A percentile compares a stretch with the other conserved stretches of the same genome.
Conservation (phyloP, 2,113 vertebrate genomes). For the Cyanoramphus novaezelandiae region DNA sequence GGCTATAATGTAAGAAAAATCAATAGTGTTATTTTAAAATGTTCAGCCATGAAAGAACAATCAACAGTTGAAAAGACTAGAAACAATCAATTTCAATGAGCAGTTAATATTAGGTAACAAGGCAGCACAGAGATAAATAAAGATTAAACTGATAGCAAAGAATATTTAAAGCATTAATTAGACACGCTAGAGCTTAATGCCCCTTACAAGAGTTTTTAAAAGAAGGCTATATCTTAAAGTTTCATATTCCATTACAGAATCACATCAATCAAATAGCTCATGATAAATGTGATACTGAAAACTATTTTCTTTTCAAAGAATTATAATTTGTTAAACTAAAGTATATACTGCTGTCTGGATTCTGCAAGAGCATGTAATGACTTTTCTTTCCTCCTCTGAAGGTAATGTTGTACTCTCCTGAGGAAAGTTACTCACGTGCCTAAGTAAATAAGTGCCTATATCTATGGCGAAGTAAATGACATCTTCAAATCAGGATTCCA, state of each 20-base stretch:
- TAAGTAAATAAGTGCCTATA: neutral
- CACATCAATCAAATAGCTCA: neutral
- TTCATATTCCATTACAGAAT: conserved; percentile 24
- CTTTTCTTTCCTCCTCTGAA: neutral
- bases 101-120: conserved; percentile 28
- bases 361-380: neutral
- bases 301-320: neutral
- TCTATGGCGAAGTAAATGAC: neutral
- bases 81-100: conserved; percentile 29
- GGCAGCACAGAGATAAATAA: neutral
- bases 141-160: conserved; percentile 22
- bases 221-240: neutral
- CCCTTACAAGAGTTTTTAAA: conserved; percentile 9
- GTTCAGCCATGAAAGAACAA: conserved; percentile 38
- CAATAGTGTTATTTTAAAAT: conserved; percentile 44
- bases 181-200: neutral
- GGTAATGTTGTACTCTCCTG: neutral
- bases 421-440: neutral
- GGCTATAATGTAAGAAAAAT: conserved; percentile 34
- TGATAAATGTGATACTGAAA: neutral
- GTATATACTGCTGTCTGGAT: neutral
- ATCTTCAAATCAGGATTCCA: neutral
- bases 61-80: neutral
- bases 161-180: conserved; percentile 52
- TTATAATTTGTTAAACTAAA: neutral